Base-by-base conservation (phyloP, 2,888 invertebrate species). In the Erebia aethiops region DNA sequence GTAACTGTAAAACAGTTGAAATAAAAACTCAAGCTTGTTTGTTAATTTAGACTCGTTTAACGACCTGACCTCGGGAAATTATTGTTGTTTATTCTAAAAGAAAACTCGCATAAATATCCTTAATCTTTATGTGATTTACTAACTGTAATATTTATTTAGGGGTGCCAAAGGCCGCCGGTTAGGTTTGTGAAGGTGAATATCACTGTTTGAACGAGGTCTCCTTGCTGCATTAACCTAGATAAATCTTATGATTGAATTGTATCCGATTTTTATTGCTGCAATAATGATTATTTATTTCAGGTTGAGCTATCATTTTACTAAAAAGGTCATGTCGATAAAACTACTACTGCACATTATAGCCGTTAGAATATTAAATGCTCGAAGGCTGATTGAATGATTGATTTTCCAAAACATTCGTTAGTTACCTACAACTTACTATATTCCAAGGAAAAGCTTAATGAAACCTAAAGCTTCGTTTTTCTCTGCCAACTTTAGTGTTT, bases 171-270 rank as follows among this genome's bases (percentile, higher is more conserved):
- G 88, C 82, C 88, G 78, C 71, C 72, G 62, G 77, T 80, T 81
- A 81, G 81, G 74, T 82, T 84, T 82, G 73, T 83, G 88, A 90
- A 91, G 89, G 90, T 87, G 81, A 89, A 81, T 79, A 81, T 80
- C 79, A 79, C 76, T 82, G 76, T 70, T 62, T 64, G 75, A 76
- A 78, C 84, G 85, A 86, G 84, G 86, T 81, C 80, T 74, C 74
- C 73, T 67, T 74, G 76, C 74, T 78, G 77, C 79, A 79, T 80
- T 85, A 85, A 85, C 84, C 84, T 81, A 87, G 71, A 35, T 35
- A 35, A 35, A 84, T 85, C 78, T 76, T 56, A 71, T 67, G 67
- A 69, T 67, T 74, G 57, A 63, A 73, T 52, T 63, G 63, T 51
- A 67, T 61, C 69, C 68, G 54, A 51, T 69, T 67, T 54, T 51